Base-by-base conservation (phyloP, 2,888 invertebrate genomes). In the Rotaria magnacalcarata region DNA sequence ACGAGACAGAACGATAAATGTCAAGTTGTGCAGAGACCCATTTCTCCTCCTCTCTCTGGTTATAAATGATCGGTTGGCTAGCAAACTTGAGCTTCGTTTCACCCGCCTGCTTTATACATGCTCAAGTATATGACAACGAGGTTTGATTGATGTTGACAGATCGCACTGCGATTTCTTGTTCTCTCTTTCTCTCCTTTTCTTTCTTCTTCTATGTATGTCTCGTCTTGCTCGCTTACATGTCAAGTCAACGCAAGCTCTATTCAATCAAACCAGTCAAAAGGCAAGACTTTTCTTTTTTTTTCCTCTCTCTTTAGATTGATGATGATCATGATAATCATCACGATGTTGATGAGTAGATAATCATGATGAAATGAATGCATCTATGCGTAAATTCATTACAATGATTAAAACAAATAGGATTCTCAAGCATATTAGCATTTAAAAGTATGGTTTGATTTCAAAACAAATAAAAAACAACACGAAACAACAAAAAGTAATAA, bases 181-280 rank as follows among this genome's bases (percentile, higher is more conserved):
- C 67, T 67, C 34, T 19, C 19, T 8, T 52, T 52, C 5, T 67
- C 67, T 67, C 67, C 16, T 67, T 34, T 67, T 27, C 34, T 34
- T 67, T 27, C 21, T 56, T 8, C 19, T 16, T 19, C 6, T 19
- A 3, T 27, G 19, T 41, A 67, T 67, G 67, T 67, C 67, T 67
- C 67, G 67, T 67, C 67, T 67, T 67, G 67, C 67, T 67, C 67
- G 67, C 27, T 67, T 67, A 67, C 67, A 34, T 67, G 67, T 67
- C 67, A 67, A 67, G 67, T 67, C 34, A 67, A 67, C 19, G 67
- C 67, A 67, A 67, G 34, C 67, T 67, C 16, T 34, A 67, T 67
- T 67, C 67, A 67, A 67, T 67, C 67, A 67, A 67, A 67, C 14
- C 67, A 67, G 67, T 14, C 67, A 67, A 67, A 67, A 67, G 34